Base-by-base conservation (phyloP, 2,888 invertebrate species). In the Conops quadrifasciatus region DNA sequence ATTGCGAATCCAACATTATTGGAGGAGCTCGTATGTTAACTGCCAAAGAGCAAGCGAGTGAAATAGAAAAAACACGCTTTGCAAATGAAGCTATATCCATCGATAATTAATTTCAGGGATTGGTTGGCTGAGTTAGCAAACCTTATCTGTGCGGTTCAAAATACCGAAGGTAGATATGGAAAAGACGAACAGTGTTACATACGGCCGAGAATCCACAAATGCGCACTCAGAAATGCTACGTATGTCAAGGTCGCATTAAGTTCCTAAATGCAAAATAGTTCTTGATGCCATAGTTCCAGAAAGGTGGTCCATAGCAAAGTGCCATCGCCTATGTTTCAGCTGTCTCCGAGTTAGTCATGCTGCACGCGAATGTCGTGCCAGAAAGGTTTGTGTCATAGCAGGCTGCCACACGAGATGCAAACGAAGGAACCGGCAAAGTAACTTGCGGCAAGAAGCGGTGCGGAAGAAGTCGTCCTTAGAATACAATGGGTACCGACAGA, bases 401-500 rank as follows among this genome's bases (percentile, higher is more conserved):
- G 49, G 49, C 13, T 49, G 49, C 49, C 13, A 49, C 4, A 11
- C 16, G n/a, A 5, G 49, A 49, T 59, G 2, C 30, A 28, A 2
- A 28, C 26, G 7, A n/a, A 59, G n/a, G 26, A 5, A 15, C 11
- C 19, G 4, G 30, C 2, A 16, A 16, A 13, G 49, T n/a, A 11
- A 13, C 1, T 4, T 49, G 5, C 49, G 49, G n/a, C 11, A 9
- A 7, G 30, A 13, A 60, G 30, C 15, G 26, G 26, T 16, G 24
- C 28, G 13, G 26, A 24, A 58, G 26, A 58, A 15, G 26, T 16
- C 11, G 58, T 58, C 11, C 26, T 58, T 11, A 58, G 58, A 15
- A 49, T 49, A 49, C 36, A 36, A 30, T 36, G 36, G 36, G 2
- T 60, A n/a, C 11, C n/a, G 60, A 19, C 11, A 53, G 73, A 1